Evolutionary conservation across 2,113 vertebrate genomes (phyloP).

Genomic region (Urocitellus parryii): DNA sequence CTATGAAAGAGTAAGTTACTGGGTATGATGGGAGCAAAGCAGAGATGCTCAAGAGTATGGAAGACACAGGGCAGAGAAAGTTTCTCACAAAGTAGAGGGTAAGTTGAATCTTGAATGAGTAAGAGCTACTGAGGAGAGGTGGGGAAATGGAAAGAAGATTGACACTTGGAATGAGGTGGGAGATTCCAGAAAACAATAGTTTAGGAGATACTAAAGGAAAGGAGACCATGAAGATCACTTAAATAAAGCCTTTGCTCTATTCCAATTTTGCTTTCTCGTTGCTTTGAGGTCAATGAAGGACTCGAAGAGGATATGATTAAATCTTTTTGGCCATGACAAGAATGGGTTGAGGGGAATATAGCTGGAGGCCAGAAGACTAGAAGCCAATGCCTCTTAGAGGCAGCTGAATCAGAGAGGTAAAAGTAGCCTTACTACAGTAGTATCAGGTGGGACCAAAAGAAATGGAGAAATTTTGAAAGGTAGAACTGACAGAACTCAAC

Average conservation of each 20-base stretch:
- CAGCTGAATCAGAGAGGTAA: neutral
- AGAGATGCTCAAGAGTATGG: neutral
- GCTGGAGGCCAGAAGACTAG: neutral
- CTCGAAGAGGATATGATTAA: neutral
- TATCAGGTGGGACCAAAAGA: neutral
- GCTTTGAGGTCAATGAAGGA: neutral
- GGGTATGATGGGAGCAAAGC: neutral
- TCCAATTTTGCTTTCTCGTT: no score
- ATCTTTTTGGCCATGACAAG: neutral
- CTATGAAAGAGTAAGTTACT: neutral
- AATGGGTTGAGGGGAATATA: neutral
- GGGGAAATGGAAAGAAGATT: neutral
- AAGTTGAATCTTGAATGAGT: neutral
- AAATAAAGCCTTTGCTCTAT: neutral
- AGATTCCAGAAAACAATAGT: neutral
- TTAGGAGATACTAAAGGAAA: neutral
- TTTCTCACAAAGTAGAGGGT: neutral
- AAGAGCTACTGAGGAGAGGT: neutral
- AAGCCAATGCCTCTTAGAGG: neutral
- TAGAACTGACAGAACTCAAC: neutral
- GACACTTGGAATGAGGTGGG: neutral
- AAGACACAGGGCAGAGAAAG: neutral
- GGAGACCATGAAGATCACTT: neutral
- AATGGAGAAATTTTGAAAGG: neutral
- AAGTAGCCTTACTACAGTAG: neutral